These are phyloP conservation scores for Altica lythri DNA, from an alignment of 2,888 invertebrate species.

Conservation along the genomic window DNA sequence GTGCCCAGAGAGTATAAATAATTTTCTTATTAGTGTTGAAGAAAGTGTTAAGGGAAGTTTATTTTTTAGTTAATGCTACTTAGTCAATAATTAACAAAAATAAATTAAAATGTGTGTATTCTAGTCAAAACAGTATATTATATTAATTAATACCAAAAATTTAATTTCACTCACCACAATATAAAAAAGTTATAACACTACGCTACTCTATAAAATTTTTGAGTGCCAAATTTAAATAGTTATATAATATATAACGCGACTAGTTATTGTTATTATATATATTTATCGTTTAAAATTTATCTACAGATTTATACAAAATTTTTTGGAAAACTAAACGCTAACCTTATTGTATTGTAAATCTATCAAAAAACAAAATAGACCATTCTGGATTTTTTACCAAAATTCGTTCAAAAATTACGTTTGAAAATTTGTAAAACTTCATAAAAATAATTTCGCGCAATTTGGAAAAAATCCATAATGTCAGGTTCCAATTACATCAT, in stretches of 20 bases:
- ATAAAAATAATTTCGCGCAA: conserved; percentile 31
- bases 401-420: conserved; percentile 21
- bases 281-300: conserved; percentile 49
- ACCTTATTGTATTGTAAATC: conserved; percentile 30
- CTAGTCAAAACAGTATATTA: no score
- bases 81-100: no score
- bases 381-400: conserved; percentile 18
- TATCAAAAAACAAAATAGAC: conserved; percentile 25
- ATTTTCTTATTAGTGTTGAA: no score
- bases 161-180: conserved; percentile 8
- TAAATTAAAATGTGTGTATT: no score
- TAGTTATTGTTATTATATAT: conserved; percentile 39
- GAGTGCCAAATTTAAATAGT: conserved; percentile 46
- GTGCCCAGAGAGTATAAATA: no score
- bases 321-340: conserved; percentile 42
- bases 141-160: conserved; percentile 5
- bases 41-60: no score
- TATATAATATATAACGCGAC: conserved; percentile 48
- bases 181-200: conserved; percentile 26
- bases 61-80: no score
- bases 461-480: conserved; percentile 29
- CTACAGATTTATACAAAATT: conserved; percentile 50
- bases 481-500: conserved; percentile 38
- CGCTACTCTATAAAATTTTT: conserved; percentile 44
- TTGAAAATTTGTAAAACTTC: conserved; percentile 33